Evolutionary conservation across 2,888 invertebrate species (phyloP), one percentile per base, ranked within the genome.

Genomic region (Boloria selene): DNA sequence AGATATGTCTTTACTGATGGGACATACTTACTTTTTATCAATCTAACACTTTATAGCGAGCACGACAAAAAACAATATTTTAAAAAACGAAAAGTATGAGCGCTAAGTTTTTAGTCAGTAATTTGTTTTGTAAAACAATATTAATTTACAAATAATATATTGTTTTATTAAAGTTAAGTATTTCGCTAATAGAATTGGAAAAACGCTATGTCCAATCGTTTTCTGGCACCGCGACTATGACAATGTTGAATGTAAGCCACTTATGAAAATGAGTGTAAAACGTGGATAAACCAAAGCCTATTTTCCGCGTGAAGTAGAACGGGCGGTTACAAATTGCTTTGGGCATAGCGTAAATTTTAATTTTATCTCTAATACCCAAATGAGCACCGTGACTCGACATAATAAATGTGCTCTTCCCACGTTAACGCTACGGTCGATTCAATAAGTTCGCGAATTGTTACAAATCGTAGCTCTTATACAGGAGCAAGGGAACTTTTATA

Each of bases 321-420:
- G 87, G 84, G 86, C 85, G 88, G 88, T 88, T 88, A 92, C 91
- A 91, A 92, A 90, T 90, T 92, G 90, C 89, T 92, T 90, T 89
- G 89, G 90, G 90, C 90, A 88, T 87, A 89, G 90, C 90, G 91
- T 92, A 90, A 90, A 92, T 91, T 90, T 92, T 91, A 91, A 92
- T 91, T 90, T 92, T 91, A 91, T 92, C 91, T 91, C 89, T 91
- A 90, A 90, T 90, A 90, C 88, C 90, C 90, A 89, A 92, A 90
- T 90, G 90, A 90, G 90, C 86, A 85, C 84, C 90, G 89, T 90
- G 91, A 90, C 90, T 91, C 87, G 84, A 87, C 89, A 87, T 90
- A 89, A 91, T 88, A 90, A 92, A 91, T 90, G 89, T 90, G 87
- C 87, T 86, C 82, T 89, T 89, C 83, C 87, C 88, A 90, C 87